Conservation (phyloP, 1,140 invertebrate species). For the Eufriesea mexicana region DNA sequence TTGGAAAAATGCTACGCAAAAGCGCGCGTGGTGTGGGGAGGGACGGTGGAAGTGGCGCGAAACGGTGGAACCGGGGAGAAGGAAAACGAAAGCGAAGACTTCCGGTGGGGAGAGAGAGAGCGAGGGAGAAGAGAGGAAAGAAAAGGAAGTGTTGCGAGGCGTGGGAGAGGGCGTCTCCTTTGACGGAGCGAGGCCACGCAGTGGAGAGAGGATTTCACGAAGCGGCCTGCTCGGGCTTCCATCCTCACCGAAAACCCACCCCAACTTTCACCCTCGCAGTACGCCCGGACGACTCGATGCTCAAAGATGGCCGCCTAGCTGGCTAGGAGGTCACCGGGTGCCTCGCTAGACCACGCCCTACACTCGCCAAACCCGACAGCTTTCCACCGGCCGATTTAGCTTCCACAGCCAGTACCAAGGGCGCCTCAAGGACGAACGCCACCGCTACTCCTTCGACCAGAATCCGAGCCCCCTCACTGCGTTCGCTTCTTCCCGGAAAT, state of each 20-base stretch:
- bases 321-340: conserved; percentile 72
- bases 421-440: conserved; percentile 67
- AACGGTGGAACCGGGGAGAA: conserved; percentile 5
- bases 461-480: not conserved
- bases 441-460: conserved; percentile 33
- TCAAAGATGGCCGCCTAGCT: conserved; percentile 74
- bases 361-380: conserved; percentile 50
- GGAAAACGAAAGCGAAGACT: conserved; percentile 39
- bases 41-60: not conserved
- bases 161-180: conserved; percentile 31
- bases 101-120: not conserved
- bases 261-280: conserved; percentile 64
- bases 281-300: conserved; percentile 52
- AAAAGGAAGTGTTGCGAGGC: conserved; percentile 19
- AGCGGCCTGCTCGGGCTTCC: not conserved
- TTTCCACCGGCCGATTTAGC: conserved; percentile 50
- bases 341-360: conserved; percentile 78
- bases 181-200: conserved; percentile 2
- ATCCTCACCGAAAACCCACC: conserved; percentile 55
- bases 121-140: not conserved
- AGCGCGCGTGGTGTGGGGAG: not conserved
- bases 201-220: conserved; percentile 6
- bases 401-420: conserved; percentile 66
- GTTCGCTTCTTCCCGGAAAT: conserved; percentile 64
- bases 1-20: not conserved